Conservation (phyloP, 1,140 invertebrate species). For the Polypedilum vanderplanki region DNA sequence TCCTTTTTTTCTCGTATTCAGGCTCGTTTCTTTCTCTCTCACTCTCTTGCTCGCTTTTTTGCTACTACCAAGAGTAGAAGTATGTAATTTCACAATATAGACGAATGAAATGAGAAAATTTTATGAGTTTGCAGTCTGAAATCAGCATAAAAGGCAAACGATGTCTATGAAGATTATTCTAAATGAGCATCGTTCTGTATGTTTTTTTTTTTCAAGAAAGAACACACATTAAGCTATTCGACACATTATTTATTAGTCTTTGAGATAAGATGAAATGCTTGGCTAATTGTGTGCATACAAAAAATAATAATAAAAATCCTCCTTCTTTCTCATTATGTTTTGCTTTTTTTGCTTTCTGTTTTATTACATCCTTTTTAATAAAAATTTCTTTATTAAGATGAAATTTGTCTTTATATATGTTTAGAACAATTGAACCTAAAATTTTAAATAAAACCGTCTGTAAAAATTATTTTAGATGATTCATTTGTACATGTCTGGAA, state of each 20-base stretch:
- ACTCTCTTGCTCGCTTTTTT: not conserved
- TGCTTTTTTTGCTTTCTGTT: not conserved
- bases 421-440: no score
- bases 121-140: not conserved
- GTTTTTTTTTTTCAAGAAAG: no score
- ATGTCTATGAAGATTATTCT: constrained; percentile 2
- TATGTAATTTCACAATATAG: not conserved
- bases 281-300: not conserved
- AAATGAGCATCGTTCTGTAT: no score
- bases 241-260: not conserved
- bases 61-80: not conserved
- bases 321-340: no score
- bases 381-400: no score
- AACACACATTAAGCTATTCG: not conserved
- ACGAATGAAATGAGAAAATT: not conserved
- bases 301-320: not conserved
- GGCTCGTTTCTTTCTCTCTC: not conserved
- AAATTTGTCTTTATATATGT: no score
- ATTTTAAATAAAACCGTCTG: no score
- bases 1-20: not conserved
- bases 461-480: no score
- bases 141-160: constrained; percentile 17
- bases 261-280: not conserved
- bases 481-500: no score
- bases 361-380: constrained; percentile 14